phyloP scores from a whole-genome alignment of 2,797 vertebrate species.

The Trachurus trachurus region DNA sequence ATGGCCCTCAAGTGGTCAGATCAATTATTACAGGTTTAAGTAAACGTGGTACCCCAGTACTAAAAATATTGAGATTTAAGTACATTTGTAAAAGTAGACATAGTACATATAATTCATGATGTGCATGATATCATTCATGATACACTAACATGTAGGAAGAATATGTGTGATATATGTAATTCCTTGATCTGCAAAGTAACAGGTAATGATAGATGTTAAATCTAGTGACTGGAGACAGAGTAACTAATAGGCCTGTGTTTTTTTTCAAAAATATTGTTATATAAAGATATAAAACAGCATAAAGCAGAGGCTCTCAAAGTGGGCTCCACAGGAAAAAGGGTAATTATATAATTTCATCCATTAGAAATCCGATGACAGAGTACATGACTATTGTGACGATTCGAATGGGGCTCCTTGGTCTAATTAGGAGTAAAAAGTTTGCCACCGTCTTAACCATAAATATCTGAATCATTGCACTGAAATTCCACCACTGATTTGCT shows the following conservation, averaged over 20 bases:
- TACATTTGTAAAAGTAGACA: background rate
- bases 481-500: background rate
- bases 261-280: background rate
- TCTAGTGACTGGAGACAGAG: background rate
- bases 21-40: background rate
- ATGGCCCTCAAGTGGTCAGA: background rate
- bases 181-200: conserved; percentile 7
- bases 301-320: background rate
- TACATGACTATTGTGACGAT: too few species aligned
- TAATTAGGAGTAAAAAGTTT: too few species aligned
- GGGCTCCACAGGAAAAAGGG: too few species aligned
- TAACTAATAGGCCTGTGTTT: background rate
- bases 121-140: background rate
- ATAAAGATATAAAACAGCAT: background rate
- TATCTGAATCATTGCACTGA: conserved; percentile 8
- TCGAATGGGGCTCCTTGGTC: too few species aligned
- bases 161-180: background rate
- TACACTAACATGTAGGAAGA: background rate
- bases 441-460: background rate
- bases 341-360: too few species aligned
- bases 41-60: too few species aligned
- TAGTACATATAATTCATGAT: background rate
- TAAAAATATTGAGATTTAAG: background rate
- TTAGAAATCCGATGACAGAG: too few species aligned
- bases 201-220: background rate